These are phyloP conservation scores for Xylota segnis DNA, from an alignment of 2,888 invertebrate genomes.

Conservation along the genomic window DNA sequence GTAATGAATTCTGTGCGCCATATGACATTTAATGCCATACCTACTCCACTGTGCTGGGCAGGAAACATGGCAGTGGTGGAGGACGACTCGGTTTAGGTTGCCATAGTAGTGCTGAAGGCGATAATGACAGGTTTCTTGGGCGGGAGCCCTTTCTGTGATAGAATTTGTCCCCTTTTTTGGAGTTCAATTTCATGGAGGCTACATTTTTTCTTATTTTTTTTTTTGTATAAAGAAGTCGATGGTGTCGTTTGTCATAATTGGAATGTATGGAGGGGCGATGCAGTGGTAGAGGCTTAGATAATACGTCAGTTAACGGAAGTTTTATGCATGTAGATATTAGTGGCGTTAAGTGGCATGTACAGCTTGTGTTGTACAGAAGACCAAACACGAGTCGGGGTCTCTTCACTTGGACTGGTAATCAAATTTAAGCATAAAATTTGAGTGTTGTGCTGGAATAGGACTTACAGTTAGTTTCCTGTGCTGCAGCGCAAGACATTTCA, in stretches of 20 bases:
- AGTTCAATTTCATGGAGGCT: constrained; percentile 50
- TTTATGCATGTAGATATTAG: constrained; percentile 16
- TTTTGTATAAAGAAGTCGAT: not conserved
- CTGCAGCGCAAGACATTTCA: not conserved
- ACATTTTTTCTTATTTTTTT: constrained; percentile 19
- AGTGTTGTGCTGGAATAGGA: not conserved
- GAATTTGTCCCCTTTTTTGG: constrained; percentile 30
- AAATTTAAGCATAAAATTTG: no score
- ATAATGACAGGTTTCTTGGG: constrained; percentile 60
- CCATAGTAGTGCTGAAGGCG: constrained; percentile 60
- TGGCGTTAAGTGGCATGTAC: not conserved
- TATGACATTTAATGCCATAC: constrained; percentile 56
- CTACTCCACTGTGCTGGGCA: not conserved
- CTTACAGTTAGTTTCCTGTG: not conserved
- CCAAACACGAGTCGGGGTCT: not conserved
- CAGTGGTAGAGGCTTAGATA: constrained; percentile 30
- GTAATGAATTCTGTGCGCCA: constrained; percentile 58
- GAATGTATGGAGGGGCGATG: not conserved
- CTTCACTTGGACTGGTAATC: no score
- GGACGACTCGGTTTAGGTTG: constrained; percentile 30
- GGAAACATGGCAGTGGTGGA: not conserved
- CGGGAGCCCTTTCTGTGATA: constrained; percentile 16
- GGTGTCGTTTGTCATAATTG: constrained; percentile 45
- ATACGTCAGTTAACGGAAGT: constrained; percentile 40
- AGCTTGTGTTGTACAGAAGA: not conserved